A percentile compares a stretch with the other conserved stretches of the same genome.
These are phyloP conservation scores for Morinoia aosen DNA, from an alignment of 2,888 invertebrate genomes.

Conservation along the genomic window DNA sequence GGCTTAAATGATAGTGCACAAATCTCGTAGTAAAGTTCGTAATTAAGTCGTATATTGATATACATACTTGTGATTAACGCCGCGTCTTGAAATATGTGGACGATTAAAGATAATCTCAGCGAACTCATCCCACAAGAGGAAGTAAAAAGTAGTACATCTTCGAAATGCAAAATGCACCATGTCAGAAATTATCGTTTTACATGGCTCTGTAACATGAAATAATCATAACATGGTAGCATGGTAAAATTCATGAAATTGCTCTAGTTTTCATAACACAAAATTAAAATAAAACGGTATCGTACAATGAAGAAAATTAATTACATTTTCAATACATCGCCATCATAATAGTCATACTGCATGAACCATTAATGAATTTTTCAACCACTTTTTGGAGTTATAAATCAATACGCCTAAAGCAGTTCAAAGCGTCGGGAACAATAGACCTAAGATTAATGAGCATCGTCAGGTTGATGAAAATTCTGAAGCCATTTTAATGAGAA, in stretches of 20 bases:
- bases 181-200: background rate
- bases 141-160: background rate
- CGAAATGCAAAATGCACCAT: background rate
- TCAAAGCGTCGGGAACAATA: background rate
- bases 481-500: background rate
- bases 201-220: background rate
- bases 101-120: background rate
- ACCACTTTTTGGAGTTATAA: background rate
- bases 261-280: background rate
- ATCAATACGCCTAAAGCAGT: background rate
- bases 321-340: background rate
- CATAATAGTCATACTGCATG: background rate
- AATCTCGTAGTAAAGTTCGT: no score
- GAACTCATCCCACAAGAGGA: background rate
- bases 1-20: no score
- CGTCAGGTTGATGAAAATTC: conserved; percentile 36
- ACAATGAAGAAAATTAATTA: background rate
- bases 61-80: background rate
- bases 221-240: background rate
- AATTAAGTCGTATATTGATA: background rate
- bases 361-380: background rate
- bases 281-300: background rate
- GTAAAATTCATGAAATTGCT: background rate
- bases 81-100: background rate
- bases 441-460: background rate